Conservation (phyloP, 53 echinoderm and acorn worm species). For the Henricia sp. region DNA sequence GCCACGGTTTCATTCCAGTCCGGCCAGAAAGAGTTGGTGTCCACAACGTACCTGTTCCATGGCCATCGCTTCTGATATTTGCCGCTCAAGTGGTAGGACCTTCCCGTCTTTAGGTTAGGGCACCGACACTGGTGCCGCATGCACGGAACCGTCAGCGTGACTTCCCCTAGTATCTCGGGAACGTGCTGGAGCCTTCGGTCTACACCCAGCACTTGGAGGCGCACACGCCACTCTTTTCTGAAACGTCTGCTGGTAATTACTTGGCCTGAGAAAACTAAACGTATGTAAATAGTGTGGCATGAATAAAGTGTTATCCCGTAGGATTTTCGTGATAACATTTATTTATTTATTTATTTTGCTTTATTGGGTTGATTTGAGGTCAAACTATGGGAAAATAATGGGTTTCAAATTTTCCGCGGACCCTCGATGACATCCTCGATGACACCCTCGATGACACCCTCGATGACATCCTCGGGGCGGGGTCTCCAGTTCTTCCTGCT, state of each 20-base stretch:
- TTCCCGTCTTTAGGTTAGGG: conserved; percentile 73
- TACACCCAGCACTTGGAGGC: conserved; percentile 16
- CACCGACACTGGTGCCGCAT: conserved; percentile 59
- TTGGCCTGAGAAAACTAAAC: conserved; percentile 27
- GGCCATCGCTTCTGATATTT: conserved; percentile 56
- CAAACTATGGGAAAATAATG: no score
- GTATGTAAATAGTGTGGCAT: no score
- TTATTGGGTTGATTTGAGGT: no score
- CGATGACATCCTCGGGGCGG: no score
- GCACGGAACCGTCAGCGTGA: conserved; percentile 27
- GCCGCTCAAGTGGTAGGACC: conserved; percentile 73
- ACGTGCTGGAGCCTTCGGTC: conserved; percentile 1
- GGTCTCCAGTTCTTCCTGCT: no score
- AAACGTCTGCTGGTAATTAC: conserved; percentile 17
- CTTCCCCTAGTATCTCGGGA: not conserved
- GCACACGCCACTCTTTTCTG: conserved; percentile 5
- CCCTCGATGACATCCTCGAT: no score
- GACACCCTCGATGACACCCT: no score
- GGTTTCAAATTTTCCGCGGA: no score
- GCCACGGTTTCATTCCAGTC: conserved; percentile 68
- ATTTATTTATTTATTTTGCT: no score
- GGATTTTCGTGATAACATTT: no score
- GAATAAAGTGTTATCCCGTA: no score
- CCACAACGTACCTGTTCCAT: conserved; percentile 72
- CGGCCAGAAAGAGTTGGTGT: conserved; percentile 59